Evolutionary conservation across 2,113 vertebrate species (phyloP), one percentile per base, ranked within the genome.

Genomic region (Haemorhous mexicanus): DNA sequence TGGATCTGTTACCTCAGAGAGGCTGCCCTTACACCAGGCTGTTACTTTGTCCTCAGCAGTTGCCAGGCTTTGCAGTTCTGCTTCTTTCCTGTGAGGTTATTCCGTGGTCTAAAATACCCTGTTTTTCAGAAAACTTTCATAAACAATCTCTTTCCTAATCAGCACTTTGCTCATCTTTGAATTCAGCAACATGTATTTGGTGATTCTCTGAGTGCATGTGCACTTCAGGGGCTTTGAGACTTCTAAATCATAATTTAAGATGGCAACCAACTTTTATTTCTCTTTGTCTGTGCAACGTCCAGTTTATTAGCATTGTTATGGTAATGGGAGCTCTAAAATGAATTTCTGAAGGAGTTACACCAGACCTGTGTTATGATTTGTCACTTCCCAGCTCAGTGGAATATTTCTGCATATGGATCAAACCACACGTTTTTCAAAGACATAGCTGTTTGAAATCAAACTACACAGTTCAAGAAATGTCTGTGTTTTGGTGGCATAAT

Each of bases 391-490:
- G 30, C 55, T 86, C 46, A 37, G n/a, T 52, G 49, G 76, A 91
- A 61, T 87, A 76, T 79, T 89, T 82, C 37, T 90, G 62, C 30
- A 7, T 68, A 8, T 59, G 49, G 61, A 87, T 82, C 69, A 87
- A 82, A 75, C 52, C 16, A 82, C 18, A 5, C 6, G 9, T 75
- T 91, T 84, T 87, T n/a, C 41, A 76, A 61, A 76, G 0, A 5
- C 32, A 16, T 19, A n/a, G 28, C 37, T 56, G 44, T 61, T 44
- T 84, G 63, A 72, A 93, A 77, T 86, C 43, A 0, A 58, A 63
- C 55, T 92, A 83, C 16, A 17, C 21, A 66, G 26, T 66, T 94
- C 49, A 46, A 87, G 37, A 73, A 85, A 37, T 49, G 4, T 19
- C 11, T 20, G 4, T 59, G 18, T 80, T 90, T 82, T 85, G 6